phyloP scores from a whole-genome alignment of 2,113 vertebrate genomes.

The Trinectes maculatus region DNA sequence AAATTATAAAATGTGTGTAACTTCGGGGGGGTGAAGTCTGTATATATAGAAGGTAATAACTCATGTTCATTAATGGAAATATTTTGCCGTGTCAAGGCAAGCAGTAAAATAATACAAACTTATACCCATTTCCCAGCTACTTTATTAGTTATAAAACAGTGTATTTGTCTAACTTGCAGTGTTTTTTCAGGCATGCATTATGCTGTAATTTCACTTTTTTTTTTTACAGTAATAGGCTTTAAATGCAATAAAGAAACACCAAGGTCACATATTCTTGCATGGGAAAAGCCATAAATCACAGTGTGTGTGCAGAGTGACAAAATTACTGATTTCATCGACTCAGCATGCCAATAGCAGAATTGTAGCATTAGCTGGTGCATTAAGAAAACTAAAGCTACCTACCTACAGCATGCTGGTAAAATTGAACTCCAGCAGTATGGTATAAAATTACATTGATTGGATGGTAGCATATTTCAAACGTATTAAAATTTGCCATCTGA shows the following conservation, averaged over 20 bases:
- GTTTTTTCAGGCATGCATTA: conserved; percentile 69
- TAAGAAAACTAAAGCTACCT: conserved; percentile 11
- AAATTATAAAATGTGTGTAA: conserved; percentile 48
- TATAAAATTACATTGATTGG: background rate
- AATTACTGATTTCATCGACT: conserved; percentile 73
- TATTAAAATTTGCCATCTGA: background rate
- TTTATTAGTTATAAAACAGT: conserved; percentile 68
- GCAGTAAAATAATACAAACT: conserved; percentile 77
- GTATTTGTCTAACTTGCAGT: conserved; percentile 60
- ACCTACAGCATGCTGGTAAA: conserved; percentile 32
- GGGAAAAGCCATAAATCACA: conserved; percentile 74
- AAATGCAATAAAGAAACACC: conserved; percentile 72
- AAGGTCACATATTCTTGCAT: conserved; percentile 60
- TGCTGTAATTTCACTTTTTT: conserved; percentile 71
- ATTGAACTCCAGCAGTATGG: conserved; percentile 7
- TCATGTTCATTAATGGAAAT: conserved; percentile 71
- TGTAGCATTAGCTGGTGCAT: conserved; percentile 33
- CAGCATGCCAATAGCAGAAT: conserved; percentile 54
- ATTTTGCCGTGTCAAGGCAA: conserved; percentile 65
- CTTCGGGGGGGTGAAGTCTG: conserved; percentile 44
- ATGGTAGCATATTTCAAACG: background rate
- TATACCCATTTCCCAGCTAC: conserved; percentile 67
- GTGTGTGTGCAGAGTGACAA: conserved; percentile 68
- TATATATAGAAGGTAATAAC: conserved; percentile 68
- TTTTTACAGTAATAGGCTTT: conserved; percentile 71